Evolutionary conservation across 37 sponge, comb jelly and placozoan species (phyloP).

Genomic region (Crambe crambe): DNA sequence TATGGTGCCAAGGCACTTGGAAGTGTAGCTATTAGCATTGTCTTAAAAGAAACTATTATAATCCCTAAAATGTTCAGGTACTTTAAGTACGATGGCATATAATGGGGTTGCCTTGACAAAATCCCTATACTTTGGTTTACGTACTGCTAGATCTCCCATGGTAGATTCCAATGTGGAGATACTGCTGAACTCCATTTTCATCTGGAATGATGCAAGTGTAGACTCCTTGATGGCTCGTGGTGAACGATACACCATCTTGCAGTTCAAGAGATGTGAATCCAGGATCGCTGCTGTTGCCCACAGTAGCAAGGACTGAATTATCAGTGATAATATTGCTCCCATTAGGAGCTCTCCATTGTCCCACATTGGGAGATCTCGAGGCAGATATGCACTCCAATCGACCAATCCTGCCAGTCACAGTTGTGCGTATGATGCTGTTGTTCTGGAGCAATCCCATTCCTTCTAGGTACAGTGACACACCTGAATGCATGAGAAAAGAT

Average conservation of each 20-base stretch:
- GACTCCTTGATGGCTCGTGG: slow-evolving; percentile 1
- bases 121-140: background rate
- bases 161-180: slow-evolving; percentile 10
- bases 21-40: no score
- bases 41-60: no score
- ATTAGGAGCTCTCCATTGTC: slow-evolving; percentile 1
- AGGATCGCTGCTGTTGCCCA: background rate
- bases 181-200: slow-evolving; percentile 11
- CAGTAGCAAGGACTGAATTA: background rate
- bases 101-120: background rate
- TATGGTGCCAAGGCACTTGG: no score
- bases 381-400: background rate
- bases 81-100: background rate
- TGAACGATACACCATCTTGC: background rate
- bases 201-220: slow-evolving; percentile 17
- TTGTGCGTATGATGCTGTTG: slow-evolving; percentile 9
- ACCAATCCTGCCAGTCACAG: background rate
- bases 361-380: background rate
- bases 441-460: slow-evolving; percentile 8
- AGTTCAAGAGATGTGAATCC: slow-evolving; percentile 7
- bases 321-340: background rate
- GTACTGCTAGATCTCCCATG: background rate
- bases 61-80: no score
- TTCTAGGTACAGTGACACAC: slow-evolving; percentile 9
- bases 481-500: no score